Conservation (phyloP, 2,113 vertebrate genomes). For the Oryzias woworae region DNA sequence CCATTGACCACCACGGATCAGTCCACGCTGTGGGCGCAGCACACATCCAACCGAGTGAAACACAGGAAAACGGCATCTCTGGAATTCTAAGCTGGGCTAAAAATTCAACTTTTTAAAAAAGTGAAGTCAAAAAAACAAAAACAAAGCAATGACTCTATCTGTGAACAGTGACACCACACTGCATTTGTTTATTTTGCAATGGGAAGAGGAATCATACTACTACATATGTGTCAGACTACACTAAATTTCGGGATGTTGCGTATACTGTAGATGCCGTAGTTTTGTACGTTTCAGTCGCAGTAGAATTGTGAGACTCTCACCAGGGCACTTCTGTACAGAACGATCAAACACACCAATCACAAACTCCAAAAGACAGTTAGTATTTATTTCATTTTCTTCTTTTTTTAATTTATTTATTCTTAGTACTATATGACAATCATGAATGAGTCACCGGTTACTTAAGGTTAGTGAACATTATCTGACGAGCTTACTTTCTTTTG, state of each 20-base stretch:
- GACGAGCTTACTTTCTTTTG: slow-evolving; percentile 90
- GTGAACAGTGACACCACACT: slow-evolving; percentile 86
- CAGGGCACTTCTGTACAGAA: slow-evolving; percentile 98
- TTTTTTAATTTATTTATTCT: slow-evolving; percentile 74
- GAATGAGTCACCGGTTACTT: slow-evolving; percentile 92
- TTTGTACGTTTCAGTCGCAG: slow-evolving; percentile 97
- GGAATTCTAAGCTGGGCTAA: slow-evolving; percentile 47
- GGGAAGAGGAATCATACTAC: slow-evolving; percentile 81
- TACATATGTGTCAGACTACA: slow-evolving; percentile 95
- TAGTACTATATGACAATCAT: slow-evolving; percentile 99
- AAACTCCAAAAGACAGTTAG: slow-evolving; percentile 86
- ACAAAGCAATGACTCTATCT: slow-evolving; percentile 89
- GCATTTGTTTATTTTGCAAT: slow-evolving; percentile 86
- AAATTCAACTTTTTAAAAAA: slow-evolving; percentile 61
- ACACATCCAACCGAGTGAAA: slow-evolving; percentile 78
- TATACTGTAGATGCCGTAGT: slow-evolving; percentile 98
- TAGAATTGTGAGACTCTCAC: slow-evolving; percentile 97
- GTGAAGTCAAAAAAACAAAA: slow-evolving; percentile 56
- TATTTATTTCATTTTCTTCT: slow-evolving; percentile 87
- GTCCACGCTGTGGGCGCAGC: slow-evolving; percentile 48
- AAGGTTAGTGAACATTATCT: slow-evolving; percentile 89
- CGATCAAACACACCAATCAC: slow-evolving; percentile 87
- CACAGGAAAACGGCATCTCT: slow-evolving; percentile 81
- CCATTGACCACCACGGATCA: slow-evolving; percentile 75
- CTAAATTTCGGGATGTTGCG: slow-evolving; percentile 94